Evolutionary conservation across 1,140 invertebrate genomes (phyloP), one percentile per base, ranked within the genome.

Genomic region (Drosophila punjabiensis): DNA sequence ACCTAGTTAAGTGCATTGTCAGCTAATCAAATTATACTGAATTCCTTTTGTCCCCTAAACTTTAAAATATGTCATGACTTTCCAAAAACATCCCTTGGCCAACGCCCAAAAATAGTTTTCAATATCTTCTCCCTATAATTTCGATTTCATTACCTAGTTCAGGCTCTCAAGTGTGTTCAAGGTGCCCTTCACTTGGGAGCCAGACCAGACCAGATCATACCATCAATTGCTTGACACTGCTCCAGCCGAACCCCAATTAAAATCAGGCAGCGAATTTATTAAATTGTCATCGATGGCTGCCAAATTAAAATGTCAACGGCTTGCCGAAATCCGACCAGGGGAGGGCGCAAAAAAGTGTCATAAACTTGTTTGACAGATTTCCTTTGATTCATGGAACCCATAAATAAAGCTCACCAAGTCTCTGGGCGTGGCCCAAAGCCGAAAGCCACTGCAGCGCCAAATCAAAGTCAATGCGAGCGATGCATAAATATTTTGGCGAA

Each of bases 281-380:
- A 79, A 89, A 88, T 85, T 88, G 82, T 70, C 82, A 90, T 88
- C 86, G 85, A 88, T 88, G 78, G 79, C 85, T 90, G 85, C 81
- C 85, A 88, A 88, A 88, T 88, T 90, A 90, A 88, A 88, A 85
- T 88, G 85, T 88, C 86, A 90, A 77, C 78, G 66, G 63, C 81
- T 79, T 68, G 52, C 64, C 73, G 64, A 62, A 67, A 58, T 55
- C 58, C 43, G 56, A 58, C 13, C 10, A n/a, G 30, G 10, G 32
- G 56, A 48, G 32, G 55, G 50, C 11, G 32, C 67, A 82, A 78
- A 79, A 86, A 68, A 84, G 84, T 88, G 84, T 89, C 85, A 88
- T 88, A 88, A 89, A 88, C 53, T 89, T 89, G 80, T 81, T 74
- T 89, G 85, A 88, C 85, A 88, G 85, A 88, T 88, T 90, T 89